Evolutionary conservation across 2,797 vertebrate species (phyloP).

Genomic region (Esox lucius): DNA sequence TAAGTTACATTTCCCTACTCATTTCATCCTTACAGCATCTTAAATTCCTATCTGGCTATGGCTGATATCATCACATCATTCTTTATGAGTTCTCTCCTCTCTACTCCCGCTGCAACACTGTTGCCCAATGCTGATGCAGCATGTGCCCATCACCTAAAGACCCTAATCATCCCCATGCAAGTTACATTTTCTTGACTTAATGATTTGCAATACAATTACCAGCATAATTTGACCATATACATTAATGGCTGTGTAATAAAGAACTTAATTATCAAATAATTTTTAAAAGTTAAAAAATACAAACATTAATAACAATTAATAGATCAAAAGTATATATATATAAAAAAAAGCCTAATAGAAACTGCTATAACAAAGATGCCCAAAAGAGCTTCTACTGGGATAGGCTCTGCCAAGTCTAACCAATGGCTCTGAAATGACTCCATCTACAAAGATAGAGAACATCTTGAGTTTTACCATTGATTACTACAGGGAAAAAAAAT

Average conservation of each 20-base stretch:
- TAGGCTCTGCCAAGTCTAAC: background rate
- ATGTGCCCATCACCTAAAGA: background rate
- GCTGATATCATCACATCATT: conserved; percentile 47
- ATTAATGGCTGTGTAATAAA: background rate
- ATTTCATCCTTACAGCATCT: conserved; percentile 7
- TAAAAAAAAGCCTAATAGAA: background rate
- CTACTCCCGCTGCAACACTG: conserved; percentile 51
- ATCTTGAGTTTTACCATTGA: background rate
- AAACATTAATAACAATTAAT: too few relatives aligned
- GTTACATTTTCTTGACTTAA: background rate
- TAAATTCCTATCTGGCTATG: background rate
- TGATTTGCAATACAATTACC: background rate
- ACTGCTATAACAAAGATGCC: background rate
- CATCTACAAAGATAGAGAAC: background rate
- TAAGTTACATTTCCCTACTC: background rate
- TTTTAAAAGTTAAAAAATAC: too few relatives aligned
- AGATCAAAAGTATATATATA: too few relatives aligned
- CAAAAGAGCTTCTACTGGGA: background rate
- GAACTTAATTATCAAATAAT: background rate
- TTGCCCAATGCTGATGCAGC: conserved; percentile 50
- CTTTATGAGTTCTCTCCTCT: conserved; percentile 56
- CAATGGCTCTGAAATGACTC: background rate
- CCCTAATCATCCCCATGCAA: too few relatives aligned
- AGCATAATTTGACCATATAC: background rate
- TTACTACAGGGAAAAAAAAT: background rate